A percentile compares a stretch with the other conserved stretches of the same genome.
Conservation (phyloP, 1,140 invertebrate genomes). For the Eurosta solidaginis region DNA sequence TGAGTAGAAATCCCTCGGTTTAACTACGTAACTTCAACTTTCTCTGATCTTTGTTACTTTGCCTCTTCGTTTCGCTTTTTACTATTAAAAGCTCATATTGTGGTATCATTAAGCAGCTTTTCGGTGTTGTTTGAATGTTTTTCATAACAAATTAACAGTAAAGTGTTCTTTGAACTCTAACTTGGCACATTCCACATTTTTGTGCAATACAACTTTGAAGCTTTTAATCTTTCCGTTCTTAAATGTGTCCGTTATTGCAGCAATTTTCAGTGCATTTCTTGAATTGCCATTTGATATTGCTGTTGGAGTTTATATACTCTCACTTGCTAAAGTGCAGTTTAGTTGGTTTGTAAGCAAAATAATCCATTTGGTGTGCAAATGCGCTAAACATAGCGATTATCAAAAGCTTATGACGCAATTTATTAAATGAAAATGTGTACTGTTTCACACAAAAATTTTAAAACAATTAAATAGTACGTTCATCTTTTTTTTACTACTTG, state of each 20-base stretch:
- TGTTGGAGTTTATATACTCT: neutral
- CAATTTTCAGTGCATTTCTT: neutral
- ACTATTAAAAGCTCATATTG: neutral
- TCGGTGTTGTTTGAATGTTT: neutral
- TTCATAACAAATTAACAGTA: neutral
- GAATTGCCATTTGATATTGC: neutral
- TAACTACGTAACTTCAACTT: neutral
- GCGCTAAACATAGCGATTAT: no score
- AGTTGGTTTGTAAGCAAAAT: no score
- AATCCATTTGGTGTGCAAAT: no score
- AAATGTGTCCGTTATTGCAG: neutral
- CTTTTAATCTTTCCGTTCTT: constrained; percentile 11
- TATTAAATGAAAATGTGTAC: no score
- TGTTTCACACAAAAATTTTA: no score
- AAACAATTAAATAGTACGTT: no score
- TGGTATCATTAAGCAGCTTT: neutral
- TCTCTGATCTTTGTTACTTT: neutral
- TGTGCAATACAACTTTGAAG: constrained; percentile 4
- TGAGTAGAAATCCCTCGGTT: neutral
- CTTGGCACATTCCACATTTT: neutral
- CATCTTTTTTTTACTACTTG: no score
- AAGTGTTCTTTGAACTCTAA: neutral
- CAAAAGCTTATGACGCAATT: no score
- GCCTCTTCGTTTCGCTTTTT: neutral
- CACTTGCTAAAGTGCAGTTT: no score